Percentiles rank a stretch among this genome's conserved stretches.
These are phyloP conservation scores for Campylomormyrus numenius DNA, from an alignment of 2,113 vertebrate genomes.

Conservation along the genomic window DNA sequence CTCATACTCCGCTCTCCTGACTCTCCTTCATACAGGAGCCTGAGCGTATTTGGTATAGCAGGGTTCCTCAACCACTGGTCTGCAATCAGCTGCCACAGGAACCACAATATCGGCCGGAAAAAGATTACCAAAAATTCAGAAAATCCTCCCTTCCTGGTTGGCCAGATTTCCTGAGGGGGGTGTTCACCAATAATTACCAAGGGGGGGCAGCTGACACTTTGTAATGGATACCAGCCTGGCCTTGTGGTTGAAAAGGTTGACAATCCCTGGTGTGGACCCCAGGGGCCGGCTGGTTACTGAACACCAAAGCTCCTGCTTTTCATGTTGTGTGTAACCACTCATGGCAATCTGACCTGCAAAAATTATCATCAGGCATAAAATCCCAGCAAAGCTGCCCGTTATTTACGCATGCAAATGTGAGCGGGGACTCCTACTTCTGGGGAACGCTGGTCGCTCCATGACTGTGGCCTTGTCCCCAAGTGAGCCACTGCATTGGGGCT, in stretches of 20 bases:
- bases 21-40: background rate
- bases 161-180: background rate
- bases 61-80: background rate
- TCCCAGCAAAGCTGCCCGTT: background rate
- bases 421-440: background rate
- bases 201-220: background rate
- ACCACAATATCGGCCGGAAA: background rate
- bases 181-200: background rate
- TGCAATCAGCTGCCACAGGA: background rate
- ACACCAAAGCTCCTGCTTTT: background rate
- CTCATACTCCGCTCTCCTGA: background rate
- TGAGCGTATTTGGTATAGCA: background rate
- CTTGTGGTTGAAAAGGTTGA: background rate
- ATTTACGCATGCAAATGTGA: background rate
- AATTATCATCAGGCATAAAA: background rate
- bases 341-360: background rate
- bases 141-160: background rate
- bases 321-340: background rate
- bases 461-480: too few species aligned
- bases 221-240: background rate
- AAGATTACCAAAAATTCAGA: background rate
- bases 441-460: background rate
- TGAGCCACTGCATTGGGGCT: background rate
- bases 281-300: background rate
- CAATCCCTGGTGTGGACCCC: background rate